These are phyloP conservation scores for Hippoglossus hippoglossus DNA, from an alignment of 2,797 vertebrate species.

Conservation along the genomic window DNA sequence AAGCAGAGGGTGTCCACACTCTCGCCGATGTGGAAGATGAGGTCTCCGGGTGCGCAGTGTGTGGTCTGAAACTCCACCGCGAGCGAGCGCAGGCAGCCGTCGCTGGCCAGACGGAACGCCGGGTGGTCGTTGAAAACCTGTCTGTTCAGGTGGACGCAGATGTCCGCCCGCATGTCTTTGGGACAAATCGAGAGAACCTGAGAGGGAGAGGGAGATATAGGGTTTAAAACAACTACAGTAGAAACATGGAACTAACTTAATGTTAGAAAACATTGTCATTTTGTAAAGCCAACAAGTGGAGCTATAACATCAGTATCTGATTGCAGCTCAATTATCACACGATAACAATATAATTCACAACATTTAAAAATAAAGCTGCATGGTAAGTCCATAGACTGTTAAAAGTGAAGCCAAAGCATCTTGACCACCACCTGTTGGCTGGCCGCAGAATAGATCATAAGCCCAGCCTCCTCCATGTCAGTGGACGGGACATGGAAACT, in stretches of 20 bases:
- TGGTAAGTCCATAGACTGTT: too few species aligned
- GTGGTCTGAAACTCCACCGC: slow-evolving; percentile 98
- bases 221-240: not conserved
- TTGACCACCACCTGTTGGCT: too few species aligned
- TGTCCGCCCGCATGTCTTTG: slow-evolving; percentile 99
- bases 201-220: not conserved
- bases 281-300: too few species aligned
- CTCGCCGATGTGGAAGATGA: slow-evolving; percentile 97
- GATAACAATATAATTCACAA: too few species aligned
- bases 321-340: too few species aligned
- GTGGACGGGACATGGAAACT: too few species aligned
- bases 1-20: slow-evolving; percentile 98
- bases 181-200: slow-evolving; percentile 98
- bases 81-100: slow-evolving; percentile 94
- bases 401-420: too few species aligned
- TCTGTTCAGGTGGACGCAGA: slow-evolving; percentile 97
- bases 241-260: not conserved
- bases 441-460: too few species aligned
- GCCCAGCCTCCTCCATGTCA: too few species aligned
- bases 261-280: too few species aligned
- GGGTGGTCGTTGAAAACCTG: slow-evolving; percentile 97
- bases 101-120: slow-evolving; percentile 95
- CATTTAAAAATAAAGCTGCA: too few species aligned
- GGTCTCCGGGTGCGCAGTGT: slow-evolving; percentile 96
- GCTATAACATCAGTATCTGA: too few species aligned